phyloP scores from a whole-genome alignment of 2,888 invertebrate species.

The Philhelius pedissequus region DNA sequence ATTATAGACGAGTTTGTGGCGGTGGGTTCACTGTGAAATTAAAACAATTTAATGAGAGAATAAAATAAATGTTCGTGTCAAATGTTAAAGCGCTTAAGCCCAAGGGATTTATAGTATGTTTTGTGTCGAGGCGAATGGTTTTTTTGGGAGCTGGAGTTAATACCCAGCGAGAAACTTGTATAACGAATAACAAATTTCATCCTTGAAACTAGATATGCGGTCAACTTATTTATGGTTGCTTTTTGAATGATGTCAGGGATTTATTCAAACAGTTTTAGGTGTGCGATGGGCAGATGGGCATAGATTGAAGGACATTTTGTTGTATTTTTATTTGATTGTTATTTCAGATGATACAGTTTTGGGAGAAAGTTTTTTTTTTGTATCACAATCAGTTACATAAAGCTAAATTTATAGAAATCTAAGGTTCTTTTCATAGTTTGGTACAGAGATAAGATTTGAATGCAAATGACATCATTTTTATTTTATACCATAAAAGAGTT shows the following conservation, averaged over 20 bases:
- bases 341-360: no score
- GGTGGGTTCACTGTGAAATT: not conserved
- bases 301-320: not conserved
- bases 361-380: no score
- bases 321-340: no score
- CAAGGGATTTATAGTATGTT: constrained; percentile 15
- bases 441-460: no score
- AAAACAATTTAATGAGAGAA: constrained; percentile 36
- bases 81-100: constrained; percentile 15
- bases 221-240: not conserved
- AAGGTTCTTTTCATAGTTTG: no score
- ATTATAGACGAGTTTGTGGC: constrained; percentile 28
- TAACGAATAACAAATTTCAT: not conserved
- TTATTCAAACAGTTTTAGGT: not conserved
- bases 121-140: not conserved
- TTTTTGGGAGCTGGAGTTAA: not conserved
- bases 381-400: no score
- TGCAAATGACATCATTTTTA: no score
- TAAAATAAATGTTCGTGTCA: constrained; percentile 27
- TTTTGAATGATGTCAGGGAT: not conserved
- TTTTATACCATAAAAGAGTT: no score
- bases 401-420: no score
- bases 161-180: not conserved
- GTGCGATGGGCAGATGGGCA: no score
- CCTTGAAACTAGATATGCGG: not conserved